Evolutionary conservation across 2,888 invertebrate genomes (phyloP).

Genomic region (Junonia oenone): DNA sequence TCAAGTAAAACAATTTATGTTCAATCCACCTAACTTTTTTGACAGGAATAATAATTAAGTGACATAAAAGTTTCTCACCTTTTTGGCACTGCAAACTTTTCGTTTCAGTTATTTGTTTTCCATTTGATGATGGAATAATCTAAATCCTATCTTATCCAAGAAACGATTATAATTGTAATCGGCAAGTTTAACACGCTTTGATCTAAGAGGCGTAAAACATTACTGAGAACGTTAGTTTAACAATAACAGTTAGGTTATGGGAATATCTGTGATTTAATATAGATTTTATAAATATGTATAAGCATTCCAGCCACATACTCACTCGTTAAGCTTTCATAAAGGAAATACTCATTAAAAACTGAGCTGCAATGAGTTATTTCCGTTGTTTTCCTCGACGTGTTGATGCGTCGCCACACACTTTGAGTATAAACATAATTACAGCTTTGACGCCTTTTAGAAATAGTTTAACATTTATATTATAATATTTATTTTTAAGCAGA

Average conservation of each 20-base stretch:
- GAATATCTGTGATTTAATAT: neutral
- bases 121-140: neutral
- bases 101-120: too few species aligned
- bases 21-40: too few species aligned
- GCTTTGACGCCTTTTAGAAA: too few species aligned
- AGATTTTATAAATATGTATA: constrained; percentile 9
- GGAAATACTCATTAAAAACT: constrained; percentile 67
- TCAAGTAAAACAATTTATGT: too few species aligned
- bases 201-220: constrained; percentile 9
- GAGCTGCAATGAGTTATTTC: constrained; percentile 68
- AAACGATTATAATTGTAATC: neutral
- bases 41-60: too few species aligned
- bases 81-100: too few species aligned
- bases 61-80: too few species aligned
- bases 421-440: too few species aligned
- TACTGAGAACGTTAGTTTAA: too few species aligned
- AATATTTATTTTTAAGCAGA: too few species aligned
- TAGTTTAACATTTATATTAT: too few species aligned
- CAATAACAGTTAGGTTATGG: too few species aligned
- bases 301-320: constrained; percentile 35
- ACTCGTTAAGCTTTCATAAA: constrained; percentile 69
- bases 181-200: neutral
- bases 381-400: constrained; percentile 35
- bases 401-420: neutral
- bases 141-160: neutral